A percentile compares a stretch with the other conserved stretches of the same genome.
These are phyloP conservation scores for Salminus brasiliensis DNA, from an alignment of 2,113 vertebrate species.

Conservation along the genomic window DNA sequence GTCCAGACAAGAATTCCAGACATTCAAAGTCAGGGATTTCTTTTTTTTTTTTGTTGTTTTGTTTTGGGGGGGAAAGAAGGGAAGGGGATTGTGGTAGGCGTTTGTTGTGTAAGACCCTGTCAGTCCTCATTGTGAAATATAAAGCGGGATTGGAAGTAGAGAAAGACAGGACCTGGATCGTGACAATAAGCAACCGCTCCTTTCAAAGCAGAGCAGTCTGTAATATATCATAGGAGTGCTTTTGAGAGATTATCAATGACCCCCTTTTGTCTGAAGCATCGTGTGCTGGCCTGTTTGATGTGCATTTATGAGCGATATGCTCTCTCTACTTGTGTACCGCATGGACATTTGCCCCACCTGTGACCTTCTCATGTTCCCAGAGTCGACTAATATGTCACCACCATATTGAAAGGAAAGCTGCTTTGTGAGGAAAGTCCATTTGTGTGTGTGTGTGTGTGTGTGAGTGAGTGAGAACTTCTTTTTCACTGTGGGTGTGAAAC, in stretches of 20 bases:
- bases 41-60: constrained; percentile 41
- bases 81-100: constrained; percentile 65
- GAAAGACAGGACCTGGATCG: constrained; percentile 57
- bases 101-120: constrained; percentile 66
- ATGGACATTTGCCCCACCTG: neutral
- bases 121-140: constrained; percentile 67
- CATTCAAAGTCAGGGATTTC: constrained; percentile 75
- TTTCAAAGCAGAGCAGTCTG: neutral
- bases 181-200: constrained; percentile 29
- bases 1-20: constrained; percentile 79
- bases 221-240: neutral
- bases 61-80: constrained; percentile 74
- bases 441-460: constrained; percentile 14
- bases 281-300: neutral
- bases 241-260: neutral
- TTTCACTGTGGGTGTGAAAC: neutral
- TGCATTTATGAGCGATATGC: constrained; percentile 19
- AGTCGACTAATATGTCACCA: neutral
- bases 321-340: neutral
- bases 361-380: neutral
- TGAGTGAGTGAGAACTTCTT: neutral
- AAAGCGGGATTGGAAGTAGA: constrained; percentile 57
- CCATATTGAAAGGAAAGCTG: constrained; percentile 2
- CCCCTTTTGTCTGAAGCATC: neutral
- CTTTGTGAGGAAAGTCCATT: neutral